Evolutionary conservation across 2,888 invertebrate species (phyloP).

Genomic region (Pollenia labialis): DNA sequence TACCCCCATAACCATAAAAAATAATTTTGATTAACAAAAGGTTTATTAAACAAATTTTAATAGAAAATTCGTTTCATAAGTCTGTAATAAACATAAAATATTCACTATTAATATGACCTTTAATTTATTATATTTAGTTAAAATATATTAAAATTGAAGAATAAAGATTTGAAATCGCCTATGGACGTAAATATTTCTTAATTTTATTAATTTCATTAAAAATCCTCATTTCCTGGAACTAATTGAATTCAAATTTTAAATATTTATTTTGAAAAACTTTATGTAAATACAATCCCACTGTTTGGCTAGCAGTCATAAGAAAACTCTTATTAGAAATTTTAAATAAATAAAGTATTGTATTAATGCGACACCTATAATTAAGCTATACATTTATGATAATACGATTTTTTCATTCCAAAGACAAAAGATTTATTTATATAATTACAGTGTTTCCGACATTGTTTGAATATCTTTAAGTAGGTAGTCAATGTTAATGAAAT

Average conservation of each 20-base stretch:
- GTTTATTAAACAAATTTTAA: too few relatives aligned
- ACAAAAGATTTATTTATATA: slow-evolving; percentile 34
- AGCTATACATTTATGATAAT: slow-evolving; percentile 58
- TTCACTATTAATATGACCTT: too few relatives aligned
- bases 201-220: neutral
- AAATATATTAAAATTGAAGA: too few relatives aligned
- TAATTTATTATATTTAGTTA: too few relatives aligned
- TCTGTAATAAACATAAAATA: too few relatives aligned
- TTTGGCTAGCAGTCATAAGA: neutral
- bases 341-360: neutral
- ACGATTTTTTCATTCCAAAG: slow-evolving; percentile 18
- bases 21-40: too few relatives aligned
- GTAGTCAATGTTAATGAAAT: slow-evolving; percentile 26
- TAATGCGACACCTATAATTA: slow-evolving; percentile 46
- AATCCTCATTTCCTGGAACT: neutral
- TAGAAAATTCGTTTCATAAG: too few relatives aligned
- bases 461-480: slow-evolving; percentile 16
- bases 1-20: too few relatives aligned
- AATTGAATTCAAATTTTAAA: neutral
- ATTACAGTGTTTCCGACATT: slow-evolving; percentile 21
- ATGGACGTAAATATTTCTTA: too few relatives aligned
- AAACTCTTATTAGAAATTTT: neutral
- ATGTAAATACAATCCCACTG: neutral
- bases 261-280: neutral
- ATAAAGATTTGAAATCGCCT: too few relatives aligned